A percentile compares a stretch with the other conserved stretches of the same genome.
These are phyloP conservation scores for Luehdorfia chinensis DNA, from an alignment of 1,140 invertebrate species.

Conservation along the genomic window DNA sequence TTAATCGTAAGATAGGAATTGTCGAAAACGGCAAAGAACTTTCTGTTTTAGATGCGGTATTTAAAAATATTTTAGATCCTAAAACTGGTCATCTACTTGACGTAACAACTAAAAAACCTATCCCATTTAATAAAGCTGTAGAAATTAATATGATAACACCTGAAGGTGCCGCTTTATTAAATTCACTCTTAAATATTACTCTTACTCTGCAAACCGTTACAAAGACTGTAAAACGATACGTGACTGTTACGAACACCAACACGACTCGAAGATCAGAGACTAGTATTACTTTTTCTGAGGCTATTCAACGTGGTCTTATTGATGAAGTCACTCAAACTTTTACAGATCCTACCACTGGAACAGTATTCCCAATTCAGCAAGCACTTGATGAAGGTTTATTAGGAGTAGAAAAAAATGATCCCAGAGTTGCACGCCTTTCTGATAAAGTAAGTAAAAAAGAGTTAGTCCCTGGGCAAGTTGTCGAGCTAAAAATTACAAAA, in stretches of 20 bases:
- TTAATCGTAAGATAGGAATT: conserved; percentile 89
- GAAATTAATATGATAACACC: conserved; percentile 89
- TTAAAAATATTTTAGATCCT: conserved; percentile 89
- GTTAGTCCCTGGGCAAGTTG: conserved; percentile 65
- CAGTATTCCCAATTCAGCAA: conserved; percentile 87
- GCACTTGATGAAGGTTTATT: conserved; percentile 86
- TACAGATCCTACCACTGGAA: conserved; percentile 86
- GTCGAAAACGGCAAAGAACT: conserved; percentile 86
- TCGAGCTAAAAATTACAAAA: conserved; percentile 75
- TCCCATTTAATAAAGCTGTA: conserved; percentile 92
- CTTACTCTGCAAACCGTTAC: conserved; percentile 91
- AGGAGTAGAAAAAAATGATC: conserved; percentile 79
- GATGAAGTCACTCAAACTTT: conserved; percentile 88
- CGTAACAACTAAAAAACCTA: conserved; percentile 83
- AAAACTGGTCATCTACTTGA: conserved; percentile 92
- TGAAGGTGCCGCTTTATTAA: conserved; percentile 90
- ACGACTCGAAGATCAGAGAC: conserved; percentile 79
- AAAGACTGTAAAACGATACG: conserved; percentile 87
- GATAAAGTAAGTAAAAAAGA: conserved; percentile 65
- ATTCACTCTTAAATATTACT: conserved; percentile 89
- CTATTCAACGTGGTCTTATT: conserved; percentile 86
- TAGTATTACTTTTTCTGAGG: conserved; percentile 86
- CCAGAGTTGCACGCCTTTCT: conserved; percentile 53
- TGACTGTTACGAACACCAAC: conserved; percentile 83
- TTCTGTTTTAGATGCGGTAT: conserved; percentile 90